Evolutionary conservation across 2,888 invertebrate species (phyloP), one percentile per base, ranked within the genome.

Genomic region (Ormyrus nitidulus): DNA sequence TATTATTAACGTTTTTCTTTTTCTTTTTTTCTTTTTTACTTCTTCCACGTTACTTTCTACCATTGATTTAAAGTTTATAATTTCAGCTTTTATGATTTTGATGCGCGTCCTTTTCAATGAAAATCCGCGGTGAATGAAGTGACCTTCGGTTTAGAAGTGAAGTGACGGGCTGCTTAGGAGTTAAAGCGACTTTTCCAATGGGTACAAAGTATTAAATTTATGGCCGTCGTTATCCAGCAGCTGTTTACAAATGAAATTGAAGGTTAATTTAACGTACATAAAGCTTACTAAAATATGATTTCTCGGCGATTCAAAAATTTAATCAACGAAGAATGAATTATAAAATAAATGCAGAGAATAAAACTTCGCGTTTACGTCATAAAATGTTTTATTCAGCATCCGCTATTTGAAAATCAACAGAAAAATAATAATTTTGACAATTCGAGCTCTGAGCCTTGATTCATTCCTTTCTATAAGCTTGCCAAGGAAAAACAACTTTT

Each of bases 71-170:
- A 53, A 53, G 11, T 53, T 53, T 10, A 53, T 53, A 8, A 11
- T 6, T 58, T 58, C n/a, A 58, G 34, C 6, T 8, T 19, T 34
- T 59, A 46, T 61, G 46, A 46, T 62, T 65, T 65, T 46, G 64
- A 34, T 34, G 48, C 5, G 7, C 0, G n/a, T 19, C 54, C 48
- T 51, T 64, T 64, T 46, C 64, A 62, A 64, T 62, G 72, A 72
- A 72, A 34, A 61, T 62, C 34, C n/a, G 19, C 68, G 11, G 34
- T 34, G 34, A 34, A 34, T 34, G 34, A 49, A 13, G 51, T 54
- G 72, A 73, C 72, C 72, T 73, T 73, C 9, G 72, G 62, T 64
- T 73, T 73, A 73, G 72, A 73, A 73, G 54, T 64, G 72, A 73
- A 73, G 62, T 48, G 53, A 53, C 72, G 48, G 46, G 46, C 56